Evolutionary conservation across 2,113 vertebrate species (phyloP).

Genomic region (Oreotragus oreotragus): DNA sequence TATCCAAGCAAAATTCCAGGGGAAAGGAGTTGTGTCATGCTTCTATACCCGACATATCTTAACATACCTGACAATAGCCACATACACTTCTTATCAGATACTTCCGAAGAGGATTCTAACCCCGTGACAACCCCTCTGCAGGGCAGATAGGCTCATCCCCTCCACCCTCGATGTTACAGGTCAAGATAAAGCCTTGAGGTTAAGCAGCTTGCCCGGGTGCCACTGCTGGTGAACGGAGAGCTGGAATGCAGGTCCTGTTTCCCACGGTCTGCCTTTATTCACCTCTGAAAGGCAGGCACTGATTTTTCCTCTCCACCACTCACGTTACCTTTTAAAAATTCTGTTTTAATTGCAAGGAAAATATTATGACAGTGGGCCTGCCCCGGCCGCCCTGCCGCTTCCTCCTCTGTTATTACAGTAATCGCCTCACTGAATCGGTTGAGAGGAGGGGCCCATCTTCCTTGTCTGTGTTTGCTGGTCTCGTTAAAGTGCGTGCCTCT

Average conservation of each 20-base stretch:
- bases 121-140: accelerated
- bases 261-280: accelerated
- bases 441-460: not conserved
- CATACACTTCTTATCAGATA: accelerated
- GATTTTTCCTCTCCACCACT: not conserved
- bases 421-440: slow-evolving; percentile 43
- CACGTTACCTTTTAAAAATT: not conserved
- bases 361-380: not conserved
- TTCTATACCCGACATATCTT: not conserved
- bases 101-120: not conserved
- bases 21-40: not conserved
- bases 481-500: not conserved
- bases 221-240: accelerated
- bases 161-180: accelerated
- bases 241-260: accelerated
- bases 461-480: slow-evolving; percentile 39
- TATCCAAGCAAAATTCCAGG: too few species aligned
- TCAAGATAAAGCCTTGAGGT: not conserved
- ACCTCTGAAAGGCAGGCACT: not conserved
- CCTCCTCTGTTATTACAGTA: slow-evolving; percentile 39
- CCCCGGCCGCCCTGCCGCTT: slow-evolving; percentile 63
- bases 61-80: accelerated
- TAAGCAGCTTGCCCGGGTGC: not conserved
- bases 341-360: slow-evolving; percentile 32
- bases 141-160: accelerated